A percentile compares a stretch with the other conserved stretches of the same genome.
phyloP scores from a whole-genome alignment of 1,140 invertebrate genomes.

The Dysdera silvatica region DNA sequence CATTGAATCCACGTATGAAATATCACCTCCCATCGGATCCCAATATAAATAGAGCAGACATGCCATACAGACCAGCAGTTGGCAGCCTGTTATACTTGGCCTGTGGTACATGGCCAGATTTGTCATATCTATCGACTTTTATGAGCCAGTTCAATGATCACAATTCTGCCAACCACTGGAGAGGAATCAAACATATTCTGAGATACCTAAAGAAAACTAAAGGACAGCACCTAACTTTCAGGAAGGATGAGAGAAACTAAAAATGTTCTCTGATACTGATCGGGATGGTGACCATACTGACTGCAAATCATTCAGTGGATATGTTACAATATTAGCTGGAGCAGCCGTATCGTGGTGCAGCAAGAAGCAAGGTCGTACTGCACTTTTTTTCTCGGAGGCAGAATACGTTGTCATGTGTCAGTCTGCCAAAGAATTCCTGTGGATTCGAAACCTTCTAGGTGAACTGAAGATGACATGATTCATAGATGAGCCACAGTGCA shows the following conservation, averaged over 20 bases:
- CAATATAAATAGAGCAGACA: slow-evolving; percentile 3
- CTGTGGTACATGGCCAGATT: slow-evolving; percentile 45
- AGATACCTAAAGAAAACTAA: slow-evolving; percentile 34
- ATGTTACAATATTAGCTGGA: slow-evolving; percentile 38
- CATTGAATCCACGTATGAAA: slow-evolving; percentile 35
- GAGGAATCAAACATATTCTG: slow-evolving; percentile 38
- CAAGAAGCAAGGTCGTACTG: slow-evolving; percentile 47
- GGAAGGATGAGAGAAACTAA: not conserved
- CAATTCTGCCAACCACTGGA: slow-evolving; percentile 31
- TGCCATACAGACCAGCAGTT: slow-evolving; percentile 33
- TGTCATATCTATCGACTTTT: slow-evolving; percentile 43
- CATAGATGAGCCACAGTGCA: not conserved
- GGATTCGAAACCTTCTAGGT: slow-evolving; percentile 34
- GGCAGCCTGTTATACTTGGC: slow-evolving; percentile 43
- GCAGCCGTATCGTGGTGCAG: slow-evolving; percentile 48
- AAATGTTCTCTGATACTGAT: slow-evolving; percentile 5
- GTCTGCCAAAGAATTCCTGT: slow-evolving; percentile 43
- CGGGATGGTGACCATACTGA: slow-evolving; percentile 26
- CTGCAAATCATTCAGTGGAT: slow-evolving; percentile 38
- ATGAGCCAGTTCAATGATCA: slow-evolving; percentile 45
- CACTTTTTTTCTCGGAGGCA: slow-evolving; percentile 45
- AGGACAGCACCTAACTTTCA: slow-evolving; percentile 1
- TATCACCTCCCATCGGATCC: not conserved
- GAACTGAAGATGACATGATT: not conserved
- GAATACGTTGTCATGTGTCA: slow-evolving; percentile 44